A percentile compares a stretch with the other conserved stretches of the same genome.
phyloP scores from a whole-genome alignment of 1,140 invertebrate species.

The Babylonia areolata region DNA sequence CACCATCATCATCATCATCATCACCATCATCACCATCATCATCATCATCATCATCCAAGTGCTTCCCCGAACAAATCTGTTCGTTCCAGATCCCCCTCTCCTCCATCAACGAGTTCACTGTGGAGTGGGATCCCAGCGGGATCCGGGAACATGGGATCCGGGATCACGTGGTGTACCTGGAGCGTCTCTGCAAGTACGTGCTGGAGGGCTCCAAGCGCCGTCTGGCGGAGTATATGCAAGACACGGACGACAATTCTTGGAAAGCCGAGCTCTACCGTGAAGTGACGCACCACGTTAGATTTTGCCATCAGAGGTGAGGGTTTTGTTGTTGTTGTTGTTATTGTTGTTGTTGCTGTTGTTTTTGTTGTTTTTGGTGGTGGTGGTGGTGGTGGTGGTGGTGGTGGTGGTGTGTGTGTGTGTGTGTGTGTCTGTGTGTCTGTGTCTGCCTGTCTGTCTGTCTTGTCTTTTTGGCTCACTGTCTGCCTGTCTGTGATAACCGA shows the following conservation, averaged over 20 bases:
- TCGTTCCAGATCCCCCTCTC: slow-evolving; percentile 76
- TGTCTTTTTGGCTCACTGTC: no score
- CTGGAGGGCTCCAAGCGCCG: slow-evolving; percentile 50
- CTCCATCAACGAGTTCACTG: slow-evolving; percentile 82
- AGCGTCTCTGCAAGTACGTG: slow-evolving; percentile 77
- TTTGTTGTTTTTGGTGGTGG: no score
- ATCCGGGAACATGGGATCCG: slow-evolving; percentile 75
- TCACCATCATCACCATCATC: no score
- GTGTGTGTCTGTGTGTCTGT: no score
- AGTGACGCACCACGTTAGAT: slow-evolving; percentile 72
- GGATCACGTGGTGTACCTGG: slow-evolving; percentile 81
- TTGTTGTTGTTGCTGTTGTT: no score
- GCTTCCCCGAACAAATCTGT: no score
- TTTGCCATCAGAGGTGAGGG: slow-evolving; percentile 68
- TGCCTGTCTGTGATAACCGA: no score
- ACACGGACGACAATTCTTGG: slow-evolving; percentile 75
- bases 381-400: no score
- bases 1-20: no score
- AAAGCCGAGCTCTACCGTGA: slow-evolving; percentile 80
- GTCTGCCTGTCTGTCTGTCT: no score
- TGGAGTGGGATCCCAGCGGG: slow-evolving; percentile 79
- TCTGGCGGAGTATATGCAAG: slow-evolving; percentile 79
- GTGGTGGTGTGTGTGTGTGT: no score
- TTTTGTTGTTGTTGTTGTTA: background rate
- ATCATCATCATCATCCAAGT: no score